These are phyloP conservation scores for Urocolius indicus DNA, from an alignment of 2,113 vertebrate species.

Conservation along the genomic window DNA sequence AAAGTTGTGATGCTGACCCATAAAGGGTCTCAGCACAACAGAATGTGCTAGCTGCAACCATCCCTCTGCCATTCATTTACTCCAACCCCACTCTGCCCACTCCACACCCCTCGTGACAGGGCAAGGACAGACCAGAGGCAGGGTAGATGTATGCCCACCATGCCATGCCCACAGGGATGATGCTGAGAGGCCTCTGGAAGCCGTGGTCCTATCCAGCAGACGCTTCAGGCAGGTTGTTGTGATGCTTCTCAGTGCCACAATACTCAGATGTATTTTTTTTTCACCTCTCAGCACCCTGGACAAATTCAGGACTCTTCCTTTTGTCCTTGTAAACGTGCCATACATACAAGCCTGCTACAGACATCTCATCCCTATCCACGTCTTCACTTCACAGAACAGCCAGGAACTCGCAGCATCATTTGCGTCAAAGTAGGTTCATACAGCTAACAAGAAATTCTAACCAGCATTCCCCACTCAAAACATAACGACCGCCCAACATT, in stretches of 20 bases:
- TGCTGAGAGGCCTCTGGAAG: not conserved
- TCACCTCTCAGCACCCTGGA: not conserved
- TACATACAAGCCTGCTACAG: not conserved
- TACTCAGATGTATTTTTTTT: not conserved
- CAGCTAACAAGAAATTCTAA: too few species aligned
- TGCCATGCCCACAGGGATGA: fast-evolving
- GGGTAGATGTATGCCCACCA: not conserved
- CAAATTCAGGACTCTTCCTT: not conserved
- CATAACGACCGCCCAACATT: not conserved
- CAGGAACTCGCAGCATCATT: not conserved
- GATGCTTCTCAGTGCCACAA: not conserved
- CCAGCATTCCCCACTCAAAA: not conserved
- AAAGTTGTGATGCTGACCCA: not conserved
- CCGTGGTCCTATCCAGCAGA: not conserved
- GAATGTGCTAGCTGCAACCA: not conserved
- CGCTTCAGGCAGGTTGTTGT: fast-evolving
- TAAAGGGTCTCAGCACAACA: not conserved
- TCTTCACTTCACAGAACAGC: not conserved
- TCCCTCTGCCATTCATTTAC: too few species aligned
- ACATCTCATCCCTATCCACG: not conserved
- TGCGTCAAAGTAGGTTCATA: not conserved
- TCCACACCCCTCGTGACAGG: too few species aligned
- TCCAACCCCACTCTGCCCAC: not conserved
- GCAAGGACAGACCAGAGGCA: not conserved
- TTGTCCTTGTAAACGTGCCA: not conserved